Base-by-base conservation (phyloP, 2,888 invertebrate species). In the Thelaira solivaga region DNA sequence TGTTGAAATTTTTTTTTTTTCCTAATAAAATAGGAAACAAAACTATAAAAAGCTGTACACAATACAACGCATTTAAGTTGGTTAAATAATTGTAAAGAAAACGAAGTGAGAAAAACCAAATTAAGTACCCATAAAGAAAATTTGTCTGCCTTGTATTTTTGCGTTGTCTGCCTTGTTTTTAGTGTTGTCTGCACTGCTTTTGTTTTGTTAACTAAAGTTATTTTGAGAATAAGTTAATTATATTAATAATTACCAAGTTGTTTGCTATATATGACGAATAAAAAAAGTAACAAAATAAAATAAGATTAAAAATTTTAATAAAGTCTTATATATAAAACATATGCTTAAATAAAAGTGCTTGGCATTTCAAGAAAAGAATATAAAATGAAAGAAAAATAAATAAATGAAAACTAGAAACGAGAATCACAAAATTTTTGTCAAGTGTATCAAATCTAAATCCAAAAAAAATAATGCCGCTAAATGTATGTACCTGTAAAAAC, bases 1-100 rank as follows among this genome's bases (percentile, higher is more conserved):
- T 74, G 65, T 78, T 69, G 61, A 18, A 61, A 68, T 43, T 65
- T 74, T 74, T 43, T 29, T 36, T 61, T 76, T 78, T 78, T 78
- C 69, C 57, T 65, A 61, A 51, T 24, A 64, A 65, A 41, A 73
- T 68, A 67, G 68, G 34, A 65, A 72, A 39, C 24, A 36, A 67
- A 73, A 64, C 41, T 51, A 43, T 51, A 72, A 53, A 53, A 72
- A 36, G 1, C 39, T 26, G 20, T 45, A 67, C 29, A 43, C 69
- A 69, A 57, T 53, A 74, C 53, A 71, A 49, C 57, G 62, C 47
- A 39, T 34, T 69, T 20, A 51, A 51, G 36, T 45, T 39, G 43
- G 4, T 10, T 43, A 34, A 43, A 61, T 59, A 57, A 45, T 61
- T 75, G 2, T 0, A 51, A 41, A 16, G 22, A 45, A 64, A 64